Evolutionary conservation across 2,888 invertebrate genomes (phyloP).

Genomic region (Abrostola triplasia): DNA sequence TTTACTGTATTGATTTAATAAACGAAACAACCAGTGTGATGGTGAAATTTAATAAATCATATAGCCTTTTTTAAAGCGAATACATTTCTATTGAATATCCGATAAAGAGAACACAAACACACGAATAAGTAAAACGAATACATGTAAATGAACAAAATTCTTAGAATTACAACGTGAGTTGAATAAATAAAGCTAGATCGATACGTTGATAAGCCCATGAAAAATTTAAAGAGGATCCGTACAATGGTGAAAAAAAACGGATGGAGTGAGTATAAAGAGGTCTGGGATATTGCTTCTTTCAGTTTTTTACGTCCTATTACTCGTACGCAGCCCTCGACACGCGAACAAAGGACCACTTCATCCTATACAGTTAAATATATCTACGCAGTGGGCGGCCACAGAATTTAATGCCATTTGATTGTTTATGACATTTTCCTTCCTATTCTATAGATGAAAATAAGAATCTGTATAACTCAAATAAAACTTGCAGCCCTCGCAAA

Average conservation of each 20-base stretch:
- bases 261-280: conserved; percentile 70
- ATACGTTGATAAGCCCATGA: conserved; percentile 83
- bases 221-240: conserved; percentile 78
- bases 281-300: conserved; percentile 73
- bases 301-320: conserved; percentile 71
- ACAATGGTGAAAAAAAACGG: conserved; percentile 73
- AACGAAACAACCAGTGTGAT: conserved; percentile 20
- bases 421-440: conserved; percentile 59
- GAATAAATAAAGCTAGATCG: conserved; percentile 84
- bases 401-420: conserved; percentile 65
- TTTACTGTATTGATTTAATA: conserved; percentile 11
- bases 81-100: conserved; percentile 73
- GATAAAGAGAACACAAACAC: conserved; percentile 76
- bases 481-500: conserved; percentile 27
- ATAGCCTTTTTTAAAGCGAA: conserved; percentile 54
- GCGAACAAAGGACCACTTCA: conserved; percentile 74
- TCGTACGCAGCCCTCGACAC: conserved; percentile 66
- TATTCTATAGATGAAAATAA: conserved; percentile 26
- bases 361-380: conserved; percentile 67
- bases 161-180: conserved; percentile 80
- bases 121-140: conserved; percentile 76
- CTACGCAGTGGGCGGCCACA: conserved; percentile 48
- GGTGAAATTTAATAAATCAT: conserved; percentile 35
- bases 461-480: conserved; percentile 37
- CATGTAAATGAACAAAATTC: conserved; percentile 84